A percentile compares a stretch with the other conserved stretches of the same genome.
Evolutionary conservation across 2,797 vertebrate genomes (phyloP).

Genomic region (Acanthurus leucopareius): DNA sequence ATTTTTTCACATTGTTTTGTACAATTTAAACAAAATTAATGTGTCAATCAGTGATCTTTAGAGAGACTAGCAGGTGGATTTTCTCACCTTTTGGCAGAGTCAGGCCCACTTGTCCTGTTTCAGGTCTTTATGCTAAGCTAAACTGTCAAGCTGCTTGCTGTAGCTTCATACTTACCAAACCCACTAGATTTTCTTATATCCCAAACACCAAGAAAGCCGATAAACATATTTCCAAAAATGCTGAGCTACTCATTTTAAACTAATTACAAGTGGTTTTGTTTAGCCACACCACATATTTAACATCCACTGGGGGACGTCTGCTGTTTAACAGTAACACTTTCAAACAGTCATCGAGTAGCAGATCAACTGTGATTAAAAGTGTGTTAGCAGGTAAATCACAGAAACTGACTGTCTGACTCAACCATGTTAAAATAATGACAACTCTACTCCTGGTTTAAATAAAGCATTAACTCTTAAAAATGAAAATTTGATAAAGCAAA

Average conservation of each 20-base stretch:
- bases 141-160: not conserved
- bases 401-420: not conserved
- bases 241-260: not conserved
- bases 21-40: too few relatives aligned
- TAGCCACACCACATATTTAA: too few relatives aligned
- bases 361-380: too few relatives aligned
- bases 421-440: not conserved
- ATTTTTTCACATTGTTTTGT: not conserved
- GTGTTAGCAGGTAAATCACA: not conserved
- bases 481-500: not conserved
- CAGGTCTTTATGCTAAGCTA: not conserved
- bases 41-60: not conserved
- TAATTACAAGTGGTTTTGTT: too few relatives aligned
- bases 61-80: too few relatives aligned
- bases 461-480: not conserved
- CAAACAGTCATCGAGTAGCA: too few relatives aligned
- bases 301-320: too few relatives aligned
- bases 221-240: not conserved
- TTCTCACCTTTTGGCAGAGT: not conserved
- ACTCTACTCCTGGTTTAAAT: not conserved
- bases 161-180: not conserved
- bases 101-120: not conserved
- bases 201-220: not conserved
- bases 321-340: too few relatives aligned
- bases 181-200: not conserved